These are phyloP conservation scores for Motacilla tschutschensis DNA, from an alignment of 2,113 vertebrate species.

Conservation along the genomic window DNA sequence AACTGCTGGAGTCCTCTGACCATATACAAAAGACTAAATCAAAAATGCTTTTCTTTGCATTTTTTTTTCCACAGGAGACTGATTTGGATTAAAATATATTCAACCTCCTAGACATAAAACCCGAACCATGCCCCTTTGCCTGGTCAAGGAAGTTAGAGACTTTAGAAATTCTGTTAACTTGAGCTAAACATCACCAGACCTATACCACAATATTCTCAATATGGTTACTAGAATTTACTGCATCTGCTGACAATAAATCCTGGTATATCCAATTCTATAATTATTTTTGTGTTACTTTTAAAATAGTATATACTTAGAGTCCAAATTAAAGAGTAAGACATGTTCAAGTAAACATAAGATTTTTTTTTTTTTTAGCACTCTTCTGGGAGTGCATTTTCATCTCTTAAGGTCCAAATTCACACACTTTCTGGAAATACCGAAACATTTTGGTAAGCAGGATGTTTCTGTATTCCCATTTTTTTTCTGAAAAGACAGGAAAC, in stretches of 20 bases:
- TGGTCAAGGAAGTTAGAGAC: not conserved
- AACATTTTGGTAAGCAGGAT: not conserved
- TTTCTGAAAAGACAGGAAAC: not conserved
- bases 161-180: not conserved
- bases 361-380: not conserved
- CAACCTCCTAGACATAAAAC: not conserved
- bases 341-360: not conserved
- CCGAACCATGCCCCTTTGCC: not conserved
- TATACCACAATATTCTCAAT: not conserved
- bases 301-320: not conserved
- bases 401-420: not conserved
- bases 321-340: not conserved
- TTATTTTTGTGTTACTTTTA: not conserved
- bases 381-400: not conserved
- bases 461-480: not conserved
- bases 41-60: not conserved
- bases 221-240: not conserved
- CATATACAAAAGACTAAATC: not conserved
- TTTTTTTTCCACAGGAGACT: not conserved
- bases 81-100: not conserved
- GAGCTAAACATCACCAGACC: not conserved
- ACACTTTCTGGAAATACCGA: not conserved
- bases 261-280: not conserved
- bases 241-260: not conserved
- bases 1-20: not conserved